Evolutionary conservation across 2,113 vertebrate species (phyloP).

Genomic region (Theristicus caerulescens): DNA sequence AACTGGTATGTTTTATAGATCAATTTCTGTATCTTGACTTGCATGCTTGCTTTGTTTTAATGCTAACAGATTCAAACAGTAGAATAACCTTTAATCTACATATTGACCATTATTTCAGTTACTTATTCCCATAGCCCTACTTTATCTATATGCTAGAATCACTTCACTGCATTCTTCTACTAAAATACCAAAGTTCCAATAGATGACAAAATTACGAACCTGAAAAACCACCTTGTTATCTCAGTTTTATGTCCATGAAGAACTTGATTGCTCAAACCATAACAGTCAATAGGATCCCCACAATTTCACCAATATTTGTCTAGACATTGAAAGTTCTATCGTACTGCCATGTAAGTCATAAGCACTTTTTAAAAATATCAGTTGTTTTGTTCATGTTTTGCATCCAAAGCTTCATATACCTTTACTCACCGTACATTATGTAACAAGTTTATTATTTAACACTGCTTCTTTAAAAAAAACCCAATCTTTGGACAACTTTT

Average conservation of each 20-base stretch:
- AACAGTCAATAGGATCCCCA: neutral
- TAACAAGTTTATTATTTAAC: neutral
- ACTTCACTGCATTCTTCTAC: neutral
- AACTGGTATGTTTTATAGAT: neutral
- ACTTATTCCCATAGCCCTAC: neutral
- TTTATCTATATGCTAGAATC: neutral
- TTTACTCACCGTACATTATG: neutral
- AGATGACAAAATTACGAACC: neutral
- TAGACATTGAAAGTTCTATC: neutral
- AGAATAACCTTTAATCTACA: neutral
- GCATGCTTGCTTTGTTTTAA: neutral
- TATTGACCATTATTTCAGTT: neutral
- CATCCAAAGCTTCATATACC: neutral
- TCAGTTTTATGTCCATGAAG: neutral
- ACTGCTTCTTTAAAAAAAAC: neutral
- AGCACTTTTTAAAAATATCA: neutral
- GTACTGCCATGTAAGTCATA: neutral
- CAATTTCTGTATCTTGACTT: neutral
- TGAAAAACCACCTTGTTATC: fast-evolving
- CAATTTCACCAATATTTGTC: neutral
- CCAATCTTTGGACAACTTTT: neutral
- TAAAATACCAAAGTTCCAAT: neutral
- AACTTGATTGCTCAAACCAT: neutral
- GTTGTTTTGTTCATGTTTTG: neutral
- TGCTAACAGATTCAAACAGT: neutral